Conservation (phyloP, 2,797 vertebrate genomes). For the Acridotheres tristis region DNA sequence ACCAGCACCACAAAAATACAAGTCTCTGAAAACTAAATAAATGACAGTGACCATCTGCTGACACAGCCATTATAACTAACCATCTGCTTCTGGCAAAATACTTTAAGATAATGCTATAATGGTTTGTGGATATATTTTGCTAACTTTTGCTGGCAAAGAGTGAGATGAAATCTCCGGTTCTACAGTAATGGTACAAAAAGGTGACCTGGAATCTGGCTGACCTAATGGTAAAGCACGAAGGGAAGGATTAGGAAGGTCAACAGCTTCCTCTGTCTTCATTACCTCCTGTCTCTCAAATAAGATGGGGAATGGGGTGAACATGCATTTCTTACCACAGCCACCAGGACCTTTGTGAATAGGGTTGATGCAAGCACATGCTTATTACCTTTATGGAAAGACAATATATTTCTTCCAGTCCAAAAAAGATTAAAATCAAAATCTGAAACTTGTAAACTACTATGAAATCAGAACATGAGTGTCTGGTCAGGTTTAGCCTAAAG, state of each 20-base stretch:
- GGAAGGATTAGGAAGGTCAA: not conserved
- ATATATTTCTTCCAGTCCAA: not conserved
- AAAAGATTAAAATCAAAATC: not conserved
- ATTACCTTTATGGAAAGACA: not conserved
- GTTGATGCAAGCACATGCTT: fast-evolving
- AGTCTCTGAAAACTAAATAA: not conserved
- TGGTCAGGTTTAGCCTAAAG: not conserved
- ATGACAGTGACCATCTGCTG: not conserved
- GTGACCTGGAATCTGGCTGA: not conserved
- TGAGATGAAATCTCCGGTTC: not conserved
- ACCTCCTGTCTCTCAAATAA: not conserved
- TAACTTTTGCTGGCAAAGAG: not conserved
- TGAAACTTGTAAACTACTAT: not conserved
- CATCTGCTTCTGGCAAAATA: not conserved
- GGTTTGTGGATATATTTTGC: not conserved
- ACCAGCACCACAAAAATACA: not conserved
- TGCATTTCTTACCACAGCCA: not conserved
- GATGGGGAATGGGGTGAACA: fast-evolving
- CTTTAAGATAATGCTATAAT: not conserved
- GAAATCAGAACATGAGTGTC: not conserved
- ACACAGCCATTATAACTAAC: not conserved
- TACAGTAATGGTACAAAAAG: not conserved
- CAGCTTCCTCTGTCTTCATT: not conserved
- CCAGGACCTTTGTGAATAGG: not conserved
- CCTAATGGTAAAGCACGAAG: not conserved